These are phyloP conservation scores for Erythrocercus mccallii DNA, from an alignment of 2,113 vertebrate genomes.

Conservation along the genomic window DNA sequence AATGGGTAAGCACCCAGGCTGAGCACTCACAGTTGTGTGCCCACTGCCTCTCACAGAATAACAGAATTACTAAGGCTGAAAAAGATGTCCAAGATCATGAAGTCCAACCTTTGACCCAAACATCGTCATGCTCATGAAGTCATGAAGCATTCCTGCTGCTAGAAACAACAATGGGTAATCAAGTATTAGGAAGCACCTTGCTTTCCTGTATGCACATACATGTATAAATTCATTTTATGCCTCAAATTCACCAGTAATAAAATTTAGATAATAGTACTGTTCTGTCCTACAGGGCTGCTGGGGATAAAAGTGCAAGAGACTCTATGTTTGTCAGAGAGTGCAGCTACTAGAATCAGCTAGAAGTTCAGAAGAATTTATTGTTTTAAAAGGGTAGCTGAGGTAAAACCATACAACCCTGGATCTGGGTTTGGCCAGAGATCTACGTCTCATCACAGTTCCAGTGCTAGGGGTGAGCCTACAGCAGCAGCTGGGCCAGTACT, in stretches of 20 bases:
- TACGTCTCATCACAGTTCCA: not conserved
- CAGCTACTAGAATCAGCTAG: not conserved
- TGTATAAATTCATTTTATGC: not conserved
- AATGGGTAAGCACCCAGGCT: not conserved
- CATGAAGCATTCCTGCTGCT: not conserved
- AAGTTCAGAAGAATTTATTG: not conserved
- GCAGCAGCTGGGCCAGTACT: not conserved
- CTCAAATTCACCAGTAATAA: not conserved
- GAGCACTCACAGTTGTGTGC: not conserved
- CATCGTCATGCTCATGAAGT: not conserved
- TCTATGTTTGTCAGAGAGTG: not conserved
- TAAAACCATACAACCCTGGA: not conserved
- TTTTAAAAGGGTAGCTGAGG: not conserved
- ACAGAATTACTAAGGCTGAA: not conserved
- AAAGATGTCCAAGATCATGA: not conserved
- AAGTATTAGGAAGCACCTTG: not conserved
- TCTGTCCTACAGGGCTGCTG: not conserved
- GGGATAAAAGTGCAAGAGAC: not conserved
- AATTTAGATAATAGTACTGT: not conserved
- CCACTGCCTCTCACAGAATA: not conserved
- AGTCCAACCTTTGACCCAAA: not conserved
- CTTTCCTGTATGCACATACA: not conserved
- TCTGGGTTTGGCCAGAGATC: not conserved
- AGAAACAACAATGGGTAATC: not conserved
- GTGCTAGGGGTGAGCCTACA: not conserved